phyloP scores from a whole-genome alignment of 2,797 vertebrate genomes.

The Podarcis siculus region DNA sequence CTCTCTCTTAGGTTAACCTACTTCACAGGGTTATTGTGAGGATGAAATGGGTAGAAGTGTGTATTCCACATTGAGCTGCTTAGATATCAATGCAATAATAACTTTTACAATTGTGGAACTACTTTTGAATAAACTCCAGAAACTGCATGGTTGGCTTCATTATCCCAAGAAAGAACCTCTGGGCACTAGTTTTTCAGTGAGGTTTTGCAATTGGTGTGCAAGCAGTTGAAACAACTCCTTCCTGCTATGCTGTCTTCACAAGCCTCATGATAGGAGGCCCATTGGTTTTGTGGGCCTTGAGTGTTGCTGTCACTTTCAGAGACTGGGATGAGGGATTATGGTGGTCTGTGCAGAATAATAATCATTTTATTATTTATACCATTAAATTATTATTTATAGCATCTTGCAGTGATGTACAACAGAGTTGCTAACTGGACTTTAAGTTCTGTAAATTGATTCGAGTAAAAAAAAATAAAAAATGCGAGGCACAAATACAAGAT shows the following conservation, averaged over 20 bases:
- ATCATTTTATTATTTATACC: too few species aligned
- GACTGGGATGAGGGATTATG: not conserved
- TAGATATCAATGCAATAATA: not conserved
- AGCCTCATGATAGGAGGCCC: not conserved
- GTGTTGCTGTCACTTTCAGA: not conserved
- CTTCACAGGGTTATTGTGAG: too few species aligned
- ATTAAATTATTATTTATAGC: too few species aligned
- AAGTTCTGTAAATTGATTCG: not conserved
- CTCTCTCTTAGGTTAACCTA: too few species aligned
- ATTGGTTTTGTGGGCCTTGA: too few species aligned
- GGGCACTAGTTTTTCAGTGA: not conserved
- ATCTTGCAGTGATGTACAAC: not conserved
- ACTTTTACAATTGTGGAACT: not conserved
- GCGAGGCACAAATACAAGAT: too few species aligned
- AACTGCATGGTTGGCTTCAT: not conserved
- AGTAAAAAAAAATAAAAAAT: too few species aligned
- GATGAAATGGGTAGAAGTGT: too few species aligned
- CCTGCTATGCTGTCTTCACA: not conserved
- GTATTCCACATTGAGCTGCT: too few species aligned
- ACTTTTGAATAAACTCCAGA: not conserved
- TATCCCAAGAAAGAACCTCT: not conserved
- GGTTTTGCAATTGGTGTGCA: not conserved
- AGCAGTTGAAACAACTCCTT: not conserved
- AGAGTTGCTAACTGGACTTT: not conserved
- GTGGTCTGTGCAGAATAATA: not conserved